phyloP scores from a whole-genome alignment of 2,113 vertebrate species.

The Channa maculata region DNA sequence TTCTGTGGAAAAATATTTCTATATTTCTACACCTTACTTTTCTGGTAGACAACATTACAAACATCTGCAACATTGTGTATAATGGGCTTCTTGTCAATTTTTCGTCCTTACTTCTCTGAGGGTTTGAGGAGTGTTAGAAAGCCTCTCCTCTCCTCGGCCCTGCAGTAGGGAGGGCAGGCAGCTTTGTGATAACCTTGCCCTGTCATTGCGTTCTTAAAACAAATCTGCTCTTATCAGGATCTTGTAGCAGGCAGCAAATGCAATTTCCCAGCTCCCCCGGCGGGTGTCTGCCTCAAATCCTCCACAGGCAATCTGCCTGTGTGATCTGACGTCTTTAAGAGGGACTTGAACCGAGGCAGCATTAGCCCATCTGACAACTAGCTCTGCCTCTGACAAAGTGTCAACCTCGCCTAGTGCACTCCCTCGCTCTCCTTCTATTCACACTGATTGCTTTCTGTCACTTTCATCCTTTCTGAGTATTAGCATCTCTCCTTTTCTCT shows the following conservation, averaged over 20 bases:
- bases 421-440: constrained; percentile 42
- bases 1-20: too few species aligned
- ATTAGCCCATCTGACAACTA: constrained; percentile 78
- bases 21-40: not conserved
- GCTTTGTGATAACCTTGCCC: constrained; percentile 83
- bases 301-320: constrained; percentile 77
- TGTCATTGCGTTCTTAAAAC: constrained; percentile 84
- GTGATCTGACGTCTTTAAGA: constrained; percentile 83
- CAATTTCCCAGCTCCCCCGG: constrained; percentile 74
- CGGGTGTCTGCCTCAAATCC: constrained; percentile 70
- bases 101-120: constrained; percentile 20
- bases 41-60: not conserved
- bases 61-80: constrained; percentile 18
- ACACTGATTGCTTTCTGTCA: constrained; percentile 61
- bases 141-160: constrained; percentile 26
- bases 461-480: constrained; percentile 48
- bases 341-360: constrained; percentile 71
- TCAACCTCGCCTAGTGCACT: constrained; percentile 46
- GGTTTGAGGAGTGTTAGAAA: constrained; percentile 36
- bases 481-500: constrained; percentile 39
- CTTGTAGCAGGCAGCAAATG: constrained; percentile 81
- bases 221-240: constrained; percentile 83
- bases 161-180: constrained; percentile 50
- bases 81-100: constrained; percentile 18
- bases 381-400: constrained; percentile 64